phyloP scores from a whole-genome alignment of 2,888 invertebrate genomes.

The Athetis lepigone region DNA sequence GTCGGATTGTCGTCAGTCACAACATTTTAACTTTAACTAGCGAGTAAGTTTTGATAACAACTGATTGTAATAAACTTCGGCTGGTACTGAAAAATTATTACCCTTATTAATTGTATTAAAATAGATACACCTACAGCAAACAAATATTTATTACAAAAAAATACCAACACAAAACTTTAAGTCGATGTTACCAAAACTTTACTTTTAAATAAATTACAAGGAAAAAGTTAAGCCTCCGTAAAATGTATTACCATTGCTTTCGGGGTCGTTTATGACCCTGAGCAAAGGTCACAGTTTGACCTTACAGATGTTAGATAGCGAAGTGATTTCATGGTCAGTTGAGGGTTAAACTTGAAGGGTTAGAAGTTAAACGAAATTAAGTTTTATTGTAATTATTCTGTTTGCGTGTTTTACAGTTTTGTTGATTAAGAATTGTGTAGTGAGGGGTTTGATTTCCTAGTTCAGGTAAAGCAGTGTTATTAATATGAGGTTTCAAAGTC shows the following conservation, averaged over 20 bases:
- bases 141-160: neutral
- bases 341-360: constrained; percentile 39
- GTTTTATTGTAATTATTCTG: constrained; percentile 21
- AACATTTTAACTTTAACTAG: no score
- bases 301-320: constrained; percentile 52
- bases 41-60: no score
- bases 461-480: no score
- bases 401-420: constrained; percentile 30
- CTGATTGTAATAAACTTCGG: no score
- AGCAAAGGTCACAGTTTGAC: constrained; percentile 59
- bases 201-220: constrained; percentile 15
- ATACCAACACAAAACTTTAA: constrained; percentile 13
- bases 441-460: no score
- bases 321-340: constrained; percentile 36
- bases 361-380: constrained; percentile 26
- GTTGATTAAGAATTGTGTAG: neutral
- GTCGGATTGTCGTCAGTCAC: no score
- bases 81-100: no score
- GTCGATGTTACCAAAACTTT: constrained; percentile 3
- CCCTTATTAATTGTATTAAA: neutral
- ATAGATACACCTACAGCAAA: constrained; percentile 8
- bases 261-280: constrained; percentile 42
- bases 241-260: constrained; percentile 11
- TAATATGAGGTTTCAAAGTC: no score
- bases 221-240: constrained; percentile 22